Evolutionary conservation across 2,113 vertebrate genomes (phyloP), one percentile per base, ranked within the genome.

Genomic region (Thunnus maccoyii): DNA sequence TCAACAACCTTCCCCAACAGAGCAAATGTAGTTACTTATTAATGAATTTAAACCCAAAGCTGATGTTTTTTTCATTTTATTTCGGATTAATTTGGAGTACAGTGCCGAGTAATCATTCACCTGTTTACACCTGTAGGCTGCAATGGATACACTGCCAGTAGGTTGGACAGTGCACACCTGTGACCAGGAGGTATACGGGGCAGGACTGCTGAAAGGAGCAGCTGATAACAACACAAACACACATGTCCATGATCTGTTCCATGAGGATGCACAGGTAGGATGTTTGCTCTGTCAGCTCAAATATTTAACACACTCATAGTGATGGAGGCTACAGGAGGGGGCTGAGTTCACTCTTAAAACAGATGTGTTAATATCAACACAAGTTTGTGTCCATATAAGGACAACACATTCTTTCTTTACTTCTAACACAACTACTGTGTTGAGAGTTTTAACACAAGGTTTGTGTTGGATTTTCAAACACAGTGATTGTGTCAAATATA

Each of bases 231-330:
- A 17, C 27, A 27, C 86, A 17, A 16, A 76, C 58, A 76, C 90
- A 1, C 91, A 89, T 0, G 92, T 97, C 50, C 96, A 96, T 15
- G 98, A 99, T 60, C 95, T 99, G 78, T 99, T 99, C 92, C 97
- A 98, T 0, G 97, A 99, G 85, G 97, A 97, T 74, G 97, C 96
- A 66, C 97, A 98, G 97, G 98, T 98, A 92, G 70, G 55, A 25
- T n/a, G n/a, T 32, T 30, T 41, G 36, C 36, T 41, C 56, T 17
- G 14, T 18, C 17, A 50, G 16, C 5, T n/a, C 14, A 47, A 54
- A 54, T 51, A 47, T 41, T 5, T 48, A 27, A 46, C 22, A 50
- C 3, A 54, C 9, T 48, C 14, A 18, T 32, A 16, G 5, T 14
- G 18, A 44, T 62, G 17, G 27, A 36, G 25, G 36, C 8, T 9